These are phyloP conservation scores for Schmidtea mediterranea DNA, from an alignment of 1,140 invertebrate genomes.

Conservation along the genomic window DNA sequence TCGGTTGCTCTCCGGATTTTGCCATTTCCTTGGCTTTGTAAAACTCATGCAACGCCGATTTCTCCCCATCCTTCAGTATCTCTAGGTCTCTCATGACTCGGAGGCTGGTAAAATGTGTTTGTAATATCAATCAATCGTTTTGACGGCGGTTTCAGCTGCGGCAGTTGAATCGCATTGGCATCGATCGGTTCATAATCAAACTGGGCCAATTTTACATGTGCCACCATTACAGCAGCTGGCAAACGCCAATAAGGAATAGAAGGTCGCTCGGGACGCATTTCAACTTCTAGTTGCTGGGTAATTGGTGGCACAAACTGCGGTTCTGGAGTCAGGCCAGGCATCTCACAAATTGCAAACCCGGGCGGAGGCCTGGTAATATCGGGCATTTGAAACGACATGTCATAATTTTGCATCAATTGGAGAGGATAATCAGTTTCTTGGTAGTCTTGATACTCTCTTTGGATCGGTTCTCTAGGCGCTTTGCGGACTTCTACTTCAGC, in stretches of 20 bases:
- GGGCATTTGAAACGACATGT: too few species aligned
- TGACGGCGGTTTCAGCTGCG: background rate
- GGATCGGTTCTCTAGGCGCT: too few species aligned
- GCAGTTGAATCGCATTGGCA: background rate
- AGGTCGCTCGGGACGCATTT: too few species aligned
- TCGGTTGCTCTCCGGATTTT: background rate
- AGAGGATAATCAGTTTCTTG: too few species aligned
- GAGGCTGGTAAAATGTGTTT: conserved; percentile 1
- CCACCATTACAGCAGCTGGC: background rate
- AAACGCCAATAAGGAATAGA: background rate
- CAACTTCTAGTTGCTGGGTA: too few species aligned
- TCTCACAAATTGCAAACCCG: too few species aligned
- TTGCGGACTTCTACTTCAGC: too few species aligned
- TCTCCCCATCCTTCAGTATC: conserved; percentile 6
- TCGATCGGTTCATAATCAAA: background rate
- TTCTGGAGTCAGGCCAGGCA: too few species aligned
- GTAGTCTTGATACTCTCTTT: too few species aligned
- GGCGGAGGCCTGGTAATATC: too few species aligned
- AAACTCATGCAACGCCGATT: background rate
- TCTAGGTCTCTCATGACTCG: conserved; percentile 1
- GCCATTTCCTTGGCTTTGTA: conserved; percentile 3
- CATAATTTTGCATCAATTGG: too few species aligned
- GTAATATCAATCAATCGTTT: background rate
- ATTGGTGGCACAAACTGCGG: too few species aligned
- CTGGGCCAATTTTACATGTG: background rate